These are phyloP conservation scores for Acromyrmex echinatior DNA, from an alignment of 1,140 invertebrate genomes.

Conservation along the genomic window DNA sequence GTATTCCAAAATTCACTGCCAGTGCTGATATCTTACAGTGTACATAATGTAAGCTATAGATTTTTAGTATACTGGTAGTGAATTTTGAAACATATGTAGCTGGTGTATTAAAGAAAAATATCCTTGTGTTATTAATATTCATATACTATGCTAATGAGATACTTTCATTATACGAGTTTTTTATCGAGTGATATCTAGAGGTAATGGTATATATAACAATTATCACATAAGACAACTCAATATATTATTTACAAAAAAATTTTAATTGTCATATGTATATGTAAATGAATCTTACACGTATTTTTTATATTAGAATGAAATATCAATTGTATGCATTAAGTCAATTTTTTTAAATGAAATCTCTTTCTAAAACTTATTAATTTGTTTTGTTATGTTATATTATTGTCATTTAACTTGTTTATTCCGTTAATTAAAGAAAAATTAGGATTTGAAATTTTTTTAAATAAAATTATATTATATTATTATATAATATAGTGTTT, in stretches of 20 bases:
- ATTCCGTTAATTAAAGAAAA: neutral
- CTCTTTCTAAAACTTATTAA: neutral
- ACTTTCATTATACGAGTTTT: neutral
- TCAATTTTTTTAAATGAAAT: neutral
- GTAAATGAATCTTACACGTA: too few relatives aligned
- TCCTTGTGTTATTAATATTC: slow-evolving; percentile 14
- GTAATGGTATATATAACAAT: neutral
- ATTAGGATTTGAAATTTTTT: neutral
- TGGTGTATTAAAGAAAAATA: slow-evolving; percentile 5
- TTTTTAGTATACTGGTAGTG: too few relatives aligned
- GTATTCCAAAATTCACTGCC: neutral
- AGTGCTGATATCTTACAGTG: too few relatives aligned
- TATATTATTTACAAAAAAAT: neutral
- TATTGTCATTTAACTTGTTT: slow-evolving; percentile 4
- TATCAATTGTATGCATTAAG: too few relatives aligned
- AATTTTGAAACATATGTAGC: too few relatives aligned
- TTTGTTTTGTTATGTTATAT: slow-evolving; percentile 6
- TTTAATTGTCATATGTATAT: slow-evolving; percentile 1
- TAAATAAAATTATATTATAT: neutral
- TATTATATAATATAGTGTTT: neutral
- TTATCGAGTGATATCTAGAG: slow-evolving; percentile 17
- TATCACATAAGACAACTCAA: neutral
- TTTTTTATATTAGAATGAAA: too few relatives aligned
- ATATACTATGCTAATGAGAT: neutral
- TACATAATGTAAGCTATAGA: too few relatives aligned